Evolutionary conservation across 2,797 vertebrate species (phyloP).

Genomic region (Euphonia xanthogaster): DNA sequence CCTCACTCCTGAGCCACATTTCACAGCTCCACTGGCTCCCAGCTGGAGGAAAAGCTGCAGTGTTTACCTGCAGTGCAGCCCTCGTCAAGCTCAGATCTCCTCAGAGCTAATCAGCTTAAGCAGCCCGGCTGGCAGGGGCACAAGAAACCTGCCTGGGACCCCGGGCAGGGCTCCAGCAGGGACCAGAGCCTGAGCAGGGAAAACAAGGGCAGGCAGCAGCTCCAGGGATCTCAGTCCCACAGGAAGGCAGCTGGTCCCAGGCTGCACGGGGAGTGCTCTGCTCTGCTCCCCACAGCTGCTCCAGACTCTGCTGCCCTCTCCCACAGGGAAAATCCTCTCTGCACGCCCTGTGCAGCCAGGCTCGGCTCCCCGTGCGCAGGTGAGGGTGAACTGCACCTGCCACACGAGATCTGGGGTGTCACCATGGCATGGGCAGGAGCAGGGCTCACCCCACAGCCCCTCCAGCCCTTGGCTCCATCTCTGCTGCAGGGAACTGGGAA

Average conservation of each 20-base stretch:
- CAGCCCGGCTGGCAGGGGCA: background rate
- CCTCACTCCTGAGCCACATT: background rate
- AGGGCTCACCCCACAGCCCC: background rate
- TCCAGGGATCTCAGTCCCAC: background rate
- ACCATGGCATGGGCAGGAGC: rapidly evolving
- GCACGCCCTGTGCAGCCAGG: background rate
- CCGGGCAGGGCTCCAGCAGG: background rate
- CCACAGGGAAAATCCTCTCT: background rate
- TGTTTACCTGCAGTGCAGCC: background rate
- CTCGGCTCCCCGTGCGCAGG: rapidly evolving
- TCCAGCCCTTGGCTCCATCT: rapidly evolving
- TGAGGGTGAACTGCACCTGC: rapidly evolving
- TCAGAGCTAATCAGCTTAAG: background rate
- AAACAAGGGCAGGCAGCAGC: background rate
- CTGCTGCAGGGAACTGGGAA: background rate
- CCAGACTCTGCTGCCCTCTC: background rate
- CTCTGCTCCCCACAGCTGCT: background rate
- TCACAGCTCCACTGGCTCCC: background rate
- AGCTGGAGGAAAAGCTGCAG: background rate
- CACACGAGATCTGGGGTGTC: background rate
- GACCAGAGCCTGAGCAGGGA: background rate
- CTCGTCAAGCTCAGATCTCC: background rate
- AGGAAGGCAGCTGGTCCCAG: background rate
- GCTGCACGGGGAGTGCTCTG: rapidly evolving
- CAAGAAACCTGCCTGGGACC: background rate